A percentile compares a stretch with the other conserved stretches of the same genome.
Evolutionary conservation across 2,113 vertebrate species (phyloP).

Genomic region (Thalassarche chlororhynchos): DNA sequence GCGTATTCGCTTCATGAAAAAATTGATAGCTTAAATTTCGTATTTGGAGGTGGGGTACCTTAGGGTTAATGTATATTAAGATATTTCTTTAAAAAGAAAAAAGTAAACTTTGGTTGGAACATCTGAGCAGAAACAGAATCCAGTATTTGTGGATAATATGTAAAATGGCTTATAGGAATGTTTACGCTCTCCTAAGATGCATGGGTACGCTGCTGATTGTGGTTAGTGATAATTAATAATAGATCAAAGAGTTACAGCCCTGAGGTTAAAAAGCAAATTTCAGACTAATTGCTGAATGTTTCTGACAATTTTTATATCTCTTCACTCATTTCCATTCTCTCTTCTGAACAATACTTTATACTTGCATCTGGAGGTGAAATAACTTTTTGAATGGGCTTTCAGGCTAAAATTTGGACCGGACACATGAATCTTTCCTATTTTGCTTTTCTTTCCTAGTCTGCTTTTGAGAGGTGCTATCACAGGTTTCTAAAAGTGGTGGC

Average conservation of each 20-base stretch:
- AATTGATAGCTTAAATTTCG: background rate
- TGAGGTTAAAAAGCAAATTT: slow-evolving; percentile 41
- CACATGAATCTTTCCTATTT: background rate
- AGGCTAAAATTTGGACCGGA: background rate
- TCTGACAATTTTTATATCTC: slow-evolving; percentile 10
- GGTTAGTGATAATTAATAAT: slow-evolving; percentile 54
- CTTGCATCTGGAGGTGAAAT: background rate
- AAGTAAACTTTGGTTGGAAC: background rate
- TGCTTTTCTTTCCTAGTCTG: background rate
- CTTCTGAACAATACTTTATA: background rate
- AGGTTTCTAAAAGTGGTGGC: background rate
- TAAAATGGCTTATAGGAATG: background rate
- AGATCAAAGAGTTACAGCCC: slow-evolving; percentile 54
- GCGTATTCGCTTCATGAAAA: background rate
- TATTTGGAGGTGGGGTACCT: background rate
- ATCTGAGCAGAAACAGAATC: background rate
- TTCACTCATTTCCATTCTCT: background rate
- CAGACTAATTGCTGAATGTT: slow-evolving; percentile 45
- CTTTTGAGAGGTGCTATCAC: background rate
- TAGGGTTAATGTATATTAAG: background rate
- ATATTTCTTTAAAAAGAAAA: background rate
- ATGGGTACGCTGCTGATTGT: background rate
- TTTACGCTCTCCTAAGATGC: background rate
- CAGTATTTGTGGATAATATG: background rate
- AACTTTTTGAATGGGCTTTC: background rate